Evolutionary conservation across 2,113 vertebrate genomes (phyloP), one percentile per base, ranked within the genome.

Genomic region (Cervus canadensis): DNA sequence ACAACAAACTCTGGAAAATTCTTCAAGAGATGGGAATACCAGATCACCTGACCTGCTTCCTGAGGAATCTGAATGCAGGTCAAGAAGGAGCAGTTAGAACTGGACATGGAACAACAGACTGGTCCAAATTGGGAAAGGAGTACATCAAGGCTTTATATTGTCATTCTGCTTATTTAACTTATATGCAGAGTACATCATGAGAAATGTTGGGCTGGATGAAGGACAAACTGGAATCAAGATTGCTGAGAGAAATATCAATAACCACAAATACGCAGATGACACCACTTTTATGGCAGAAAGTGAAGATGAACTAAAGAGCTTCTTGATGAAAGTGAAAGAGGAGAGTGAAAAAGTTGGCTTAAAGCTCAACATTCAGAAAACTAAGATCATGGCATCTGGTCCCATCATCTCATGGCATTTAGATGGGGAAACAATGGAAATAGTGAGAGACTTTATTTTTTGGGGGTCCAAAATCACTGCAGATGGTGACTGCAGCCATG

Each of bases 211-310:
- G 33, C 64, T 67, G 8, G 64, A 67, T 0, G 8, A 67, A 67
- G 4, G 33, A 67, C 33, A 67, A 67, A n/a, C 17, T 36, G 33
- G 17, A 67, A 67, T 67, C 33, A 67, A 67, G 64, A 67, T 67
- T 36, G 8, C 64, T 0, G 1, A 7, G 33, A 67, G 8, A 67
- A 67, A 67, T 67, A 67, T 67, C 64, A 67, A 36, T 21, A 36
- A 36, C n/a, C 9, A 21, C 4, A 67, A 4, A 36, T 36, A 67
- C 0, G 2, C n/a, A 36, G 33, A 67, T 11, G 64, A 36, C 64
- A 67, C 64, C 17, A 67, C 64, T 21, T n/a, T 36, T 36, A 67
- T 11, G n/a, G 64, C 64, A 67, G 17, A 67, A 67, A 36, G 17
- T 0, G 0, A 67, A 67, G 62, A 64, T n/a, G 17, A 67, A 67